Conservation (phyloP, 1,140 invertebrate species). For the Galendromus occidentalis region DNA sequence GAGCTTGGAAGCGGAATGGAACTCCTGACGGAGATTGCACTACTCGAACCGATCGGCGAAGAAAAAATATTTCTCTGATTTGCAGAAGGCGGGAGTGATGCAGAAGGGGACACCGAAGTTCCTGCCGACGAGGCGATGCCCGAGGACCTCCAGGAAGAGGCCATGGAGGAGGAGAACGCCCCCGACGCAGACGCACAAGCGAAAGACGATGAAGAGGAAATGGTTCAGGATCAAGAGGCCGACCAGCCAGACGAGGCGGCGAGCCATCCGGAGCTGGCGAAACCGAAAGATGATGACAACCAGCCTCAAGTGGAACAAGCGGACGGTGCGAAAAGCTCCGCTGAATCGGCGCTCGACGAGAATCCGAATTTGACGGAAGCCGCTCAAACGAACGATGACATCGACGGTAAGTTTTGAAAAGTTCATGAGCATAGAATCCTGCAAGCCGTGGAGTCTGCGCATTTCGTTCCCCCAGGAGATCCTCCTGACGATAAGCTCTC, state of each 20-base stretch:
- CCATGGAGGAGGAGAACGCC: not conserved
- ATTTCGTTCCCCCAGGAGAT: no score
- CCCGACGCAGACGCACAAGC: not conserved
- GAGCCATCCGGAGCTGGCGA: not conserved
- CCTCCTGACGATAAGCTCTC: no score
- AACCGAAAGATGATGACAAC: not conserved
- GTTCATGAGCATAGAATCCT: no score
- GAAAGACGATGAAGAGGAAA: conserved; percentile 15
- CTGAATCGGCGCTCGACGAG: conserved; percentile 21
- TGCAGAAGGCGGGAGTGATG: conserved; percentile 33
- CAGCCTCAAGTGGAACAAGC: not conserved
- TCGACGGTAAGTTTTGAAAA: not conserved
- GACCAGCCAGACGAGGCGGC: conserved; percentile 16
- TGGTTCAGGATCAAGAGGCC: conserved; percentile 13
- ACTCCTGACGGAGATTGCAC: no score
- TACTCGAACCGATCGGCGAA: no score
- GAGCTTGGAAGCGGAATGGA: not conserved
- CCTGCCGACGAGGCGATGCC: not conserved
- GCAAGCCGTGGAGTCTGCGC: no score
- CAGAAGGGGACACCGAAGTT: not conserved
- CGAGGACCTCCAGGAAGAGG: not conserved
- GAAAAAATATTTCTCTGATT: no score
- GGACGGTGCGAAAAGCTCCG: conserved; percentile 18
- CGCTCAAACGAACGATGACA: conserved; percentile 5
- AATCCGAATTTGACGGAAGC: conserved; percentile 18